phyloP scores from a whole-genome alignment of 2,797 vertebrate species.

The Tenualosa thibaudeaui region DNA sequence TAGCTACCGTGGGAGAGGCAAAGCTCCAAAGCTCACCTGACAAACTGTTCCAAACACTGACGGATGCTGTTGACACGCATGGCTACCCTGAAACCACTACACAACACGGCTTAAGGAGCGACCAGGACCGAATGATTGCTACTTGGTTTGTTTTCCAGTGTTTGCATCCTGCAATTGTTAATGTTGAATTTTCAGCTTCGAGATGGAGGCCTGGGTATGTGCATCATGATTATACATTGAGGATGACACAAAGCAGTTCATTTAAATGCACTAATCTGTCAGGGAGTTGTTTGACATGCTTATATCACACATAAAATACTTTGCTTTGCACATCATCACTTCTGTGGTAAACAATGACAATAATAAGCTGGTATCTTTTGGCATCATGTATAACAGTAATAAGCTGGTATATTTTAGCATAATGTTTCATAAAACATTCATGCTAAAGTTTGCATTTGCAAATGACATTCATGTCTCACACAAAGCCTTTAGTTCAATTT shows the following conservation, averaged over 20 bases:
- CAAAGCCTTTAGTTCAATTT: not conserved
- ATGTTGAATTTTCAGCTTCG: not conserved
- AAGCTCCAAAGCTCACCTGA: not conserved
- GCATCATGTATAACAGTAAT: too few species aligned
- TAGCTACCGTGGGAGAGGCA: not conserved
- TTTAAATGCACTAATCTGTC: slow-evolving; percentile 9
- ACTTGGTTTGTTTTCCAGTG: not conserved
- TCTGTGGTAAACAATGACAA: slow-evolving; percentile 16
- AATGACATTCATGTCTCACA: not conserved
- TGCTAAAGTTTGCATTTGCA: not conserved
- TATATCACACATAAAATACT: not conserved
- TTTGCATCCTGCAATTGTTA: not conserved
- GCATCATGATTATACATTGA: not conserved
- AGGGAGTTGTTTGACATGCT: not conserved
- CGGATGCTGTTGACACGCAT: not conserved
- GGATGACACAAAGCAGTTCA: not conserved
- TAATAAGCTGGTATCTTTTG: slow-evolving; percentile 8
- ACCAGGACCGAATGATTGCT: not conserved
- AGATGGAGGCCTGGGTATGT: not conserved
- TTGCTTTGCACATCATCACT: slow-evolving; percentile 19
- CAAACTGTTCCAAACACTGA: not conserved
- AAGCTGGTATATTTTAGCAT: not conserved
- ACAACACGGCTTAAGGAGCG: not conserved
- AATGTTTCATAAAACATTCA: not conserved
- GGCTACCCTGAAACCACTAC: not conserved